Evolutionary conservation across 2,888 invertebrate genomes (phyloP), one percentile per base, ranked within the genome.

Genomic region (Desoria tigrina): DNA sequence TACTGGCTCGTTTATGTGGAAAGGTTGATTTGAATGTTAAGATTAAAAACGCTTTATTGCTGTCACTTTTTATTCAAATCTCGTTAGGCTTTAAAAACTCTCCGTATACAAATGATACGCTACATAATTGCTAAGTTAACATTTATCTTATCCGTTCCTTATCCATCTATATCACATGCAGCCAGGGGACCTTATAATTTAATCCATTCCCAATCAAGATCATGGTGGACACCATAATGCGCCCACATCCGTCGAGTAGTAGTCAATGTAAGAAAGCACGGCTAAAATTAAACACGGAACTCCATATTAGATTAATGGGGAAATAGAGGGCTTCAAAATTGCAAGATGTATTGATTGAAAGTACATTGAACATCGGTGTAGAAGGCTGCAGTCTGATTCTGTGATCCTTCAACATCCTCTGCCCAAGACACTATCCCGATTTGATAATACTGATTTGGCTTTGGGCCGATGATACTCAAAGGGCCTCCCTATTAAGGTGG

Each of bases 371-470:
- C 57, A 42, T 65, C 61, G 18, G 65, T 28, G 39, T 65, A 65
- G n/a, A 61, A 27, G 1, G 60, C 65, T n/a, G 65, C 65, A 14
- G 61, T 65, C n/a, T 27, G 6, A 27, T 18, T 42, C 9, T 32
- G 14, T 42, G 37, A 23, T 7, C 50, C 39, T 11, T 16, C 14
- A 21, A 54, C 2, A 23, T 21, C 28, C 23, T 58, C 57, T 24
- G 57, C 66, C 45, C 45, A 62, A 57, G 59, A 59, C 1, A 66
- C 66, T 9, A 66, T 28, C 23, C 66, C 66, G 2, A 66, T 49
- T 49, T 66, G 37, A 37, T 16, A 3, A 26, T 37, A 63, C 39
- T 50, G 62, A 4, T 45, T 27, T 4, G n/a, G 18, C 11, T 53
- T 45, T 11, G n/a, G 26, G 7, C 51, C 42, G 42, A 57, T 3